A percentile compares a stretch with the other conserved stretches of the same genome.
Conservation (phyloP, 2,113 vertebrate genomes). For the Coptodon rendalli region DNA sequence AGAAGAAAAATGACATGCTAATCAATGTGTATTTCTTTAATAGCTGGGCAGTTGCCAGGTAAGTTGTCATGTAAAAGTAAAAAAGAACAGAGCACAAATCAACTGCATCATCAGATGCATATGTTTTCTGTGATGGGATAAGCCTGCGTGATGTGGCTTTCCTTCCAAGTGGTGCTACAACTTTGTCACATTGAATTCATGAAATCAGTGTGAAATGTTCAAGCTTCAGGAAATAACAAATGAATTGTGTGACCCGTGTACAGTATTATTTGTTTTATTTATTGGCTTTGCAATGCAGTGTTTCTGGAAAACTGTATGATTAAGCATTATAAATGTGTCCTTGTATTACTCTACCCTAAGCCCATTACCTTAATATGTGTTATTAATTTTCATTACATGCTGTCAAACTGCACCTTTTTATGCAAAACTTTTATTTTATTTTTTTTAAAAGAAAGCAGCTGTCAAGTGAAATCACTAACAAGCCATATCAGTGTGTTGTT, state of each 20-base stretch:
- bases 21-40: background rate
- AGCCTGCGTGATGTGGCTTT: conserved; percentile 1
- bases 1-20: background rate
- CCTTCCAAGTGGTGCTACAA: conserved; percentile 49
- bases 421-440: background rate
- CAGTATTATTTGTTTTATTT: conserved; percentile 69
- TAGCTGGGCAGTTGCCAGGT: conserved; percentile 5
- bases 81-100: background rate
- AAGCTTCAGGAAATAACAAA: conserved; percentile 41
- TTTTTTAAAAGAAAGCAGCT: background rate
- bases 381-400: conserved; percentile 32
- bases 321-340: conserved; percentile 46
- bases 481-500: background rate
- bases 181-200: conserved; percentile 12
- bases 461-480: background rate
- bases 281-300: conserved; percentile 63
- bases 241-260: conserved; percentile 53
- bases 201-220: conserved; percentile 32
- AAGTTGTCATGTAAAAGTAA: background rate
- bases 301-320: conserved; percentile 60
- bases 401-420: conserved; percentile 39
- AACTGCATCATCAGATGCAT: background rate
- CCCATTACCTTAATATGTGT: conserved; percentile 24
- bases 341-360: conserved; percentile 32
- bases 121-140: background rate